These are phyloP conservation scores for Cassiopea andromeda DNA, from an alignment of 30 jellyfish, hydroid and myxozoan genomes.

Conservation along the genomic window DNA sequence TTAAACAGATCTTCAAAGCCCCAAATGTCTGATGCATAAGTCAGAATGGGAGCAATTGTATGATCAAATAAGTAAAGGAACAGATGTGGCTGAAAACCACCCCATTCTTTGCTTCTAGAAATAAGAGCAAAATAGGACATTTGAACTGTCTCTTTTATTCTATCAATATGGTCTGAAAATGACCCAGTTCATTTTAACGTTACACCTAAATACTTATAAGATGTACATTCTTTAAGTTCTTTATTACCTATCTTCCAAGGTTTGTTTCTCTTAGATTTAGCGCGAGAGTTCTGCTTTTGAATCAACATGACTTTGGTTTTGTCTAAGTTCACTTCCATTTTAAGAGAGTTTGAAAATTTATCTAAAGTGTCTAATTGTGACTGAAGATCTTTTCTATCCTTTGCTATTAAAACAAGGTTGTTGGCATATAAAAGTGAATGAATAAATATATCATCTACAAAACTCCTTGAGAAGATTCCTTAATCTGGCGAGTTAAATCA, in stretches of 20 bases:
- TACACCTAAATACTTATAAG: conserved; percentile 16
- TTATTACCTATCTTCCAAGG: conserved; percentile 23
- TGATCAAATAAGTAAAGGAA: conserved; percentile 34
- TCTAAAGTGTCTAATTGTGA: conserved; percentile 29
- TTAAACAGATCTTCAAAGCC: conserved; percentile 48
- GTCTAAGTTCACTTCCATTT: conserved; percentile 28
- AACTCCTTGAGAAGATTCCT: conserved; percentile 21
- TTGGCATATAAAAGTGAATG: conserved; percentile 24
- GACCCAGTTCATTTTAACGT: conserved; percentile 10
- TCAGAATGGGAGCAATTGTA: conserved; percentile 30
- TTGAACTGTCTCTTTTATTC: conserved; percentile 37
- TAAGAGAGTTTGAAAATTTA: conserved; percentile 9
- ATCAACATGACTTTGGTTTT: conserved; percentile 25
- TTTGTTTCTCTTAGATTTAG: conserved; percentile 5
- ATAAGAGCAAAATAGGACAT: conserved; percentile 36
- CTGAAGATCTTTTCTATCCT: conserved; percentile 43
- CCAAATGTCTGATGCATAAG: conserved; percentile 35
- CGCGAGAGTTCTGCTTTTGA: conserved; percentile 31
- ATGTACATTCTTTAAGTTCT: conserved; percentile 13
- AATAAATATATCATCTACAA: conserved; percentile 3
- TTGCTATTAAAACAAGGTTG: conserved; percentile 25
- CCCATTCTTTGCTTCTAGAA: conserved; percentile 47
- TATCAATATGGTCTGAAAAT: conserved; percentile 18
- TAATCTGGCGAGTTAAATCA: conserved; percentile 35
- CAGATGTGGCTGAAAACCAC: conserved; percentile 43